These are phyloP conservation scores for Orchesella cincta DNA, from an alignment of 1,140 invertebrate species.

Conservation along the genomic window DNA sequence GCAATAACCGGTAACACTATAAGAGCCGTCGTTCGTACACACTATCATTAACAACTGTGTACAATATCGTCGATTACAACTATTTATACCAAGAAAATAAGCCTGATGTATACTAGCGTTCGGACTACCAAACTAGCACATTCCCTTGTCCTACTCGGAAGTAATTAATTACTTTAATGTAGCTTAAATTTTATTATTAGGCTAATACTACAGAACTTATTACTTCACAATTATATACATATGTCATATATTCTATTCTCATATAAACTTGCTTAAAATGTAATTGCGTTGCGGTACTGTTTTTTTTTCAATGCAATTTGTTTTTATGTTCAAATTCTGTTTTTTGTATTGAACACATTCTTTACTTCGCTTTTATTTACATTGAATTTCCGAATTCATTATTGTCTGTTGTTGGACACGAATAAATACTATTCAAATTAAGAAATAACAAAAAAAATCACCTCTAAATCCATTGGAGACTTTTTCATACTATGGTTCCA, in stretches of 20 bases:
- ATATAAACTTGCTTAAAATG: not conserved
- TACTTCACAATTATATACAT: not conserved
- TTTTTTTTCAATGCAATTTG: not conserved
- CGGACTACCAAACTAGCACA: constrained; percentile 8
- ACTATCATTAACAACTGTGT: not conserved
- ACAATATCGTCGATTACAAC: not conserved
- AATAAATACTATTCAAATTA: too few relatives aligned
- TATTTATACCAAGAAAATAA: constrained; percentile 4
- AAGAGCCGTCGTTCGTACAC: not conserved
- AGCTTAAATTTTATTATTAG: not conserved
- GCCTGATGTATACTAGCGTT: not conserved
- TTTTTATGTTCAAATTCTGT: not conserved
- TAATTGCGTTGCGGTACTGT: not conserved
- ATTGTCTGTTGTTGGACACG: not conserved
- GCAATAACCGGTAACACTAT: not conserved
- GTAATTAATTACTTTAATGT: not conserved
- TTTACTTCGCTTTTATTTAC: not conserved
- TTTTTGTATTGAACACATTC: not conserved
- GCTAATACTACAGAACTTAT: not conserved
- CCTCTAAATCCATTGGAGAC: too few relatives aligned
- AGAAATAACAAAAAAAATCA: too few relatives aligned
- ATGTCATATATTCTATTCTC: not conserved
- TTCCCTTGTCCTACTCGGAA: not conserved
- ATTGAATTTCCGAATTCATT: not conserved
- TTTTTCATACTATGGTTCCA: too few relatives aligned